These are phyloP conservation scores for Cassiopea xamachana DNA, from an alignment of 30 jellyfish, hydroid and myxozoan genomes.

Conservation along the genomic window DNA sequence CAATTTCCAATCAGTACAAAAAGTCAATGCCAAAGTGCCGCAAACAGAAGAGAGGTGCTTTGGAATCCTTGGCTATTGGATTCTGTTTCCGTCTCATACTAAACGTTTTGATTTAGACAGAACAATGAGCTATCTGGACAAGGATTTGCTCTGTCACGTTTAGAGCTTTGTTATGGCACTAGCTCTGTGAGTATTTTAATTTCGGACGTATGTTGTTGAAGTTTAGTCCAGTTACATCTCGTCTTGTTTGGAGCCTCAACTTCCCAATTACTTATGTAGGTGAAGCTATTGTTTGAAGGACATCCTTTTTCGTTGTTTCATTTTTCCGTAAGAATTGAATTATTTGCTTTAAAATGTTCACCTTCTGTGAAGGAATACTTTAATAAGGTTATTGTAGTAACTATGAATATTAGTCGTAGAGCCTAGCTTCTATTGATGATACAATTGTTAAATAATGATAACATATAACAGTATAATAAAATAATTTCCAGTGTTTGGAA, in stretches of 20 bases:
- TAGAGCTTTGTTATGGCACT: background rate
- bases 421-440: conserved; percentile 1
- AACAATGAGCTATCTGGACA: background rate
- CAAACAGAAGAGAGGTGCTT: conserved; percentile 23
- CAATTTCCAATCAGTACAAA: conserved; percentile 30
- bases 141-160: background rate
- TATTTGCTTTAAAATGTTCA: background rate
- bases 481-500: background rate
- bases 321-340: background rate
- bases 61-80: conserved; percentile 54
- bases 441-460: too few relatives aligned
- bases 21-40: conserved; percentile 14
- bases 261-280: background rate
- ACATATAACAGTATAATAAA: background rate
- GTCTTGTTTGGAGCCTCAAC: too few relatives aligned
- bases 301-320: background rate
- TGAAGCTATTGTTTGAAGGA: background rate
- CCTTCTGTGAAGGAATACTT: conserved; percentile 11
- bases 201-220: background rate
- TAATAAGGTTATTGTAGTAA: background rate
- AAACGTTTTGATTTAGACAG: conserved; percentile 16
- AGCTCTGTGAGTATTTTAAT: background rate
- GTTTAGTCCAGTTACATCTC: background rate
- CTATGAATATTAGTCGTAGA: background rate
- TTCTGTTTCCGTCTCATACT: conserved; percentile 30